These are phyloP conservation scores for Campoletis raptor DNA, from an alignment of 2,888 invertebrate genomes.

Conservation along the genomic window DNA sequence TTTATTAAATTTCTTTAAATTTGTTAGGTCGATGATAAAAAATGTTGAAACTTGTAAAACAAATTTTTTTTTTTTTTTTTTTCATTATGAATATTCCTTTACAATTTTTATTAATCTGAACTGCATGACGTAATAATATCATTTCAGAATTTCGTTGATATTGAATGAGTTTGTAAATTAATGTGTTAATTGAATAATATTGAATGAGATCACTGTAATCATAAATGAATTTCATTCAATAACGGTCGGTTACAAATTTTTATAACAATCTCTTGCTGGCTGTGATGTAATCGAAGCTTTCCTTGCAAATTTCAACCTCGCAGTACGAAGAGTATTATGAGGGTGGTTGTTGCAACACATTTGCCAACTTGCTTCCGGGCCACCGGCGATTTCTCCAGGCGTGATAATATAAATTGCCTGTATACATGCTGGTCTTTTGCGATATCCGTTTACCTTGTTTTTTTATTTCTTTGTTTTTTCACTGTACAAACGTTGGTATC, in stretches of 20 bases:
- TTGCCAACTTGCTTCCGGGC: conserved; percentile 60
- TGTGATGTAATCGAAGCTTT: conserved; percentile 37
- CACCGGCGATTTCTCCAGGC: conserved; percentile 60
- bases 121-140: background rate
- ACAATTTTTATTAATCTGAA: background rate
- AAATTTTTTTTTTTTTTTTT: background rate
- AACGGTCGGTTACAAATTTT: background rate
- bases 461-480: conserved; percentile 33
- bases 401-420: conserved; percentile 63
- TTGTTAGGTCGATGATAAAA: background rate
- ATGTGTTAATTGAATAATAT: background rate
- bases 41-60: background rate
- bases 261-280: background rate
- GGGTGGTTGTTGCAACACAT: conserved; percentile 37
- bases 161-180: background rate
- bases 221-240: background rate
- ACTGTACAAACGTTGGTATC: background rate
- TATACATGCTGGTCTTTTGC: conserved; percentile 60
- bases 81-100: background rate
- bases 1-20: background rate
- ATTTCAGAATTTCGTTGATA: background rate
- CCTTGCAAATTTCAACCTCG: conserved; percentile 10
- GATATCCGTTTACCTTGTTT: conserved; percentile 54
- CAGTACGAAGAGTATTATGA: conserved; percentile 41
- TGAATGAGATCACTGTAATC: background rate